Percentiles rank a stretch among this genome's conserved stretches.
These are phyloP conservation scores for Brachyrhaphis roseni DNA, from an alignment of 2,797 vertebrate genomes.

Conservation along the genomic window DNA sequence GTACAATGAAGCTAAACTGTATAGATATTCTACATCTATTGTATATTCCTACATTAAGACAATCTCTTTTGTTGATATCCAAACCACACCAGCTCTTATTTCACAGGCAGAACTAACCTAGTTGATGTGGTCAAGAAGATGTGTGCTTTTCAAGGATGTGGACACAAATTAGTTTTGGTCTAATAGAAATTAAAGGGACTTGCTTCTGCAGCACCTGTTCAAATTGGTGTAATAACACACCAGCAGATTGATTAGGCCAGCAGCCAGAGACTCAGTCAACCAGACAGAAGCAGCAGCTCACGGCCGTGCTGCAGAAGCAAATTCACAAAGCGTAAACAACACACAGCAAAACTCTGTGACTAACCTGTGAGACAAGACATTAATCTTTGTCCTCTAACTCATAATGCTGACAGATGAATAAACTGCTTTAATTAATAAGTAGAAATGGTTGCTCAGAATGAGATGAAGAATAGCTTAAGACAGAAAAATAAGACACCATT, in stretches of 20 bases:
- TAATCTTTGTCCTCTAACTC: conserved; percentile 63
- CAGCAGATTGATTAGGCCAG: conserved; percentile 28
- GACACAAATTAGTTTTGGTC: background rate
- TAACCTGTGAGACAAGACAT: conserved; percentile 43
- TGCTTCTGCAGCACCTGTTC: background rate
- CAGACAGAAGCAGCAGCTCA: conserved; percentile 20
- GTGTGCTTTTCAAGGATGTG: background rate
- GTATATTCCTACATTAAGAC: conserved; percentile 28
- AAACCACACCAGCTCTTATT: background rate
- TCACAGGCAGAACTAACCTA: background rate
- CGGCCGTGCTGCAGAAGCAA: conserved; percentile 47
- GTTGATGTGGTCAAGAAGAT: rapidly evolving
- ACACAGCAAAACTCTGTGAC: conserved; percentile 24
- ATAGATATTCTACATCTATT: background rate
- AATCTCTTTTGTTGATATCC: conserved; percentile 9
- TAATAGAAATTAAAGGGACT: conserved; percentile 9
- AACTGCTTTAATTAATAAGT: conserved; percentile 41
- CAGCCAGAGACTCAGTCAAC: conserved; percentile 36
- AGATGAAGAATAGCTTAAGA: background rate
- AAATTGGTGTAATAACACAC: conserved; percentile 22
- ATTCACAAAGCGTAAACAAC: conserved; percentile 36
- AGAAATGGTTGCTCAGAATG: conserved; percentile 22
- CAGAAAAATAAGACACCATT: background rate
- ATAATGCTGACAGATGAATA: conserved; percentile 59
- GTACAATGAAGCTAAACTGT: background rate